These are phyloP conservation scores for Holcopasites calliopsidis DNA, from an alignment of 1,140 invertebrate species.

Conservation along the genomic window DNA sequence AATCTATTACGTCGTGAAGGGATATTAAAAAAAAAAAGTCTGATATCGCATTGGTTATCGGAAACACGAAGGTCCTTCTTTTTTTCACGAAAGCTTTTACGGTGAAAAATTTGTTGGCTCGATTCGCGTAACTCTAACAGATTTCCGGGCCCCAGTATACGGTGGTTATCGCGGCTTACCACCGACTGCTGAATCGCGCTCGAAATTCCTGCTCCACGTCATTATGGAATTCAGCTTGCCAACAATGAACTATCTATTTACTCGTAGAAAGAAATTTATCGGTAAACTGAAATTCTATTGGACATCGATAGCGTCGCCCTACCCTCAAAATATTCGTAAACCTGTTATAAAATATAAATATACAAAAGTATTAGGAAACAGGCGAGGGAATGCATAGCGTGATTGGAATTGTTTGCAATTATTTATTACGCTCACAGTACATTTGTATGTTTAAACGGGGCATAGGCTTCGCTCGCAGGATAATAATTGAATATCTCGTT, in stretches of 20 bases:
- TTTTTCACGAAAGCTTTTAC: too few species aligned
- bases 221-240: conserved; percentile 40
- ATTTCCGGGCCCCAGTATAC: conserved; percentile 29
- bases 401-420: neutral
- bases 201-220: conserved; percentile 39
- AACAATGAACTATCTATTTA: conserved; percentile 35
- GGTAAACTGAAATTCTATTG: neutral
- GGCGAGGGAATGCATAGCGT: neutral
- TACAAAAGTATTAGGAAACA: neutral
- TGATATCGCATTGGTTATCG: neutral
- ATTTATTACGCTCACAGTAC: neutral
- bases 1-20: neutral
- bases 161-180: conserved; percentile 46
- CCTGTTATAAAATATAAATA: neutral
- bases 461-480: too few species aligned
- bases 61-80: neutral
- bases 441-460: too few species aligned
- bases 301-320: neutral
- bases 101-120: conserved; percentile 40
- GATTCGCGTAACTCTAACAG: conserved; percentile 12
- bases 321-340: neutral
- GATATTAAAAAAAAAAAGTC: neutral
- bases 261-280: conserved; percentile 15
- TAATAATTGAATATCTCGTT: conserved; percentile 51
- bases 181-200: conserved; percentile 39